Evolutionary conservation across 30 jellyfish, hydroid and myxozoan genomes (phyloP), one percentile per base, ranked within the genome.

Genomic region (Aurelia coerulea): DNA sequence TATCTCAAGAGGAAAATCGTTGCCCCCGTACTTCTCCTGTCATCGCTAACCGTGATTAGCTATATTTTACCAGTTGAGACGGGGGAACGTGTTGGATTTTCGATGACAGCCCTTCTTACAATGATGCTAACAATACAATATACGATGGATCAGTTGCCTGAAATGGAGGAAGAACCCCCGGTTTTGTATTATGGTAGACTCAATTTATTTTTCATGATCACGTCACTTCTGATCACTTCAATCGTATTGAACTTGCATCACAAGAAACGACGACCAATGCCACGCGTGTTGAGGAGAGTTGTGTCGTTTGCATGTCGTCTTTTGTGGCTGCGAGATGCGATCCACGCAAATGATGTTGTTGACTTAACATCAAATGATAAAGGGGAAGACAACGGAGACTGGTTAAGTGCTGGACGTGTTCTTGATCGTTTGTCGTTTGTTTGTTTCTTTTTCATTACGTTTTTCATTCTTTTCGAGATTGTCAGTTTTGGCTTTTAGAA

Each of bases 1-100:
- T 56, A 77, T 64, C 33, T 64, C 66, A 60, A 11, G 53, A 75
- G 87, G 14, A 77, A 77, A 37, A 49, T 41, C 16, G 34, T 77
- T n/a, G 2, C 46, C 16, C 87, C 87, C 16, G 14, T 77, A 31
- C 9, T 58, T 33, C 23, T 77, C 51, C 87, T 77, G 49, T 15
- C 62, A 13, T 12, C 65, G 2, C 29, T 77, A 2, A 62, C 78
- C 7, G 68, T 62, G 0, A 37, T 62, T 32, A 77, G 74, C 52
- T 76, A 77, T 35, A 10, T 77, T 62, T 52, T 77, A 19, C 87
- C 87, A 10, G 78, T 60, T 62, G 87, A 77, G 49, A 50, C 87
- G 54, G 87, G 87, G 51, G 87, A 77, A 41, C 74, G 87, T 5
- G 49, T 77, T 15, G 87, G 87, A 37, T 60, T 77, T 32, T 77